These are phyloP conservation scores for Aphyosemion australe DNA, from an alignment of 2,113 vertebrate genomes.

Conservation along the genomic window DNA sequence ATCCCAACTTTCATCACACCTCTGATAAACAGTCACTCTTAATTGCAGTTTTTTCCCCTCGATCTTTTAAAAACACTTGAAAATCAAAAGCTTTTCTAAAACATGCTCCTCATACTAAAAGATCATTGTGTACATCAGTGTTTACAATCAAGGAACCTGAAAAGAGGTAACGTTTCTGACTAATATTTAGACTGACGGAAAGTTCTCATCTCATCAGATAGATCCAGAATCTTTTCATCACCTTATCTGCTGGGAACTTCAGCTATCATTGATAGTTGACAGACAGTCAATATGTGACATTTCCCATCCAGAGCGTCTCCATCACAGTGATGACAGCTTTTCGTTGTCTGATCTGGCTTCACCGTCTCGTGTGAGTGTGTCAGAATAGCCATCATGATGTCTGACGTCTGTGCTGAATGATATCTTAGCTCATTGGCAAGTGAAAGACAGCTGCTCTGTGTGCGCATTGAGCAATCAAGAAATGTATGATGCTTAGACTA, in stretches of 20 bases:
- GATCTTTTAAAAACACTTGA: neutral
- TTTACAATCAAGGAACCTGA: neutral
- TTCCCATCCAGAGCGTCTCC: slow-evolving; percentile 17
- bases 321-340: slow-evolving; percentile 19
- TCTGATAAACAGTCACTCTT: slow-evolving; percentile 22
- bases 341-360: slow-evolving; percentile 23
- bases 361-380: slow-evolving; percentile 14
- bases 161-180: neutral
- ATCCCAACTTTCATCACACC: slow-evolving; percentile 16
- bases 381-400: slow-evolving; percentile 15
- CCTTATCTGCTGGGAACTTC: slow-evolving; percentile 6
- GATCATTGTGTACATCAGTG: neutral
- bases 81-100: slow-evolving; percentile 8
- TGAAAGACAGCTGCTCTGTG: neutral
- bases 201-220: neutral
- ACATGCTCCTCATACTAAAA: neutral
- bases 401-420: slow-evolving; percentile 23
- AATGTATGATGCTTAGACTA: too few relatives aligned
- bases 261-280: slow-evolving; percentile 25
- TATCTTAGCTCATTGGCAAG: neutral
- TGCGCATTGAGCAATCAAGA: too few relatives aligned
- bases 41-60: slow-evolving; percentile 4
- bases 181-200: neutral
- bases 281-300: slow-evolving; percentile 36
- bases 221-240: slow-evolving; percentile 13